Conservation (phyloP, 2,888 invertebrate species). For the Tineola bisselliella region DNA sequence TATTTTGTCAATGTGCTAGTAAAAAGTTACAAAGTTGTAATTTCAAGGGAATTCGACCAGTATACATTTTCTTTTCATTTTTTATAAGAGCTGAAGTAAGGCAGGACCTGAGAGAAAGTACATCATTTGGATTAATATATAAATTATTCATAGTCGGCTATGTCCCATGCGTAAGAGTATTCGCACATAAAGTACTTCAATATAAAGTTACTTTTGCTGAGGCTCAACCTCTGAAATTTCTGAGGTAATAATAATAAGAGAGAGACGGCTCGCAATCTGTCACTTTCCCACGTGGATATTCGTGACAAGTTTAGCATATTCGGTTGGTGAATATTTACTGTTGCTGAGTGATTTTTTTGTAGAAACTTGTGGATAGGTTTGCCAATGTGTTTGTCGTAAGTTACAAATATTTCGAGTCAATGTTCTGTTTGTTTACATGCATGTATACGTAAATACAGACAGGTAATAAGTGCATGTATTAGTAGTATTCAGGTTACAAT, state of each 20-base stretch:
- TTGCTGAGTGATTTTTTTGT: no score
- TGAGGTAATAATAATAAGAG: background rate
- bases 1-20: background rate
- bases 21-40: background rate
- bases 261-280: background rate
- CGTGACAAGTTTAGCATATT: background rate
- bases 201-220: background rate
- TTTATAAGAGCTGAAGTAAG: background rate
- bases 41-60: background rate
- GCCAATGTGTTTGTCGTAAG: no score
- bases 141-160: background rate
- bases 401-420: no score
- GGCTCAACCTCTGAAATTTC: background rate
- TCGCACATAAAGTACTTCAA: background rate
- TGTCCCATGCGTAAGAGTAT: slow-evolving; percentile 1
- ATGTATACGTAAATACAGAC: background rate
- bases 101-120: slow-evolving; percentile 1
- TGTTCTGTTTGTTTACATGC: background rate
- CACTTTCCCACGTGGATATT: slow-evolving; percentile 9
- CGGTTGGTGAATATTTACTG: background rate
- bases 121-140: slow-evolving; percentile 3
- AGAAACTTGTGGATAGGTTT: no score
- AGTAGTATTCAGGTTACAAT: slow-evolving; percentile 3
- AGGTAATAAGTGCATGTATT: background rate
- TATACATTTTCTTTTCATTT: background rate